Evolutionary conservation across 2,113 vertebrate species (phyloP).

Genomic region (Apteryx mantelli): DNA sequence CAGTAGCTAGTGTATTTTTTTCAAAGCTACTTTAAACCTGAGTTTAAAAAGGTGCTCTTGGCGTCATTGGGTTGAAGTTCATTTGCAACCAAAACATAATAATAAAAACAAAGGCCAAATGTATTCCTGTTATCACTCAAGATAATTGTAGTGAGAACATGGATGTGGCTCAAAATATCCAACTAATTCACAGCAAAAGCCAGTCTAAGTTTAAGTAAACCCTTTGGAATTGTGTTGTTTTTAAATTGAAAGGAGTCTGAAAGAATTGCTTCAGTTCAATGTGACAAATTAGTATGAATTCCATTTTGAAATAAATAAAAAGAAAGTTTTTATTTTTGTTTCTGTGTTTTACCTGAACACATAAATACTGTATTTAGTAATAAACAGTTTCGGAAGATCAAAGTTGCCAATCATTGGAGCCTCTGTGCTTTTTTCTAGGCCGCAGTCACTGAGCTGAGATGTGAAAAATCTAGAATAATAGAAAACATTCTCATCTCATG

Average conservation of each 20-base stretch:
- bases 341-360: background rate
- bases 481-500: background rate
- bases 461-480: slow-evolving; percentile 7
- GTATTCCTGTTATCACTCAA: background rate
- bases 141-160: background rate
- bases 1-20: background rate
- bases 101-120: background rate
- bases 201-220: slow-evolving; percentile 16
- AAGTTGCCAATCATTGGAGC: background rate
- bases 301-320: slow-evolving; percentile 10
- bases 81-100: background rate
- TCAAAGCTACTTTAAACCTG: background rate
- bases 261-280: background rate
- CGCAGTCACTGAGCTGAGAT: background rate
- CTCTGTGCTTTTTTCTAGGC: background rate
- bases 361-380: slow-evolving; percentile 14
- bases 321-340: slow-evolving; percentile 18
- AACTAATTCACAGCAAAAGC: slow-evolving; percentile 1
- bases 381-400: slow-evolving; percentile 9
- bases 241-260: background rate
- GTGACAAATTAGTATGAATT: slow-evolving; percentile 43
- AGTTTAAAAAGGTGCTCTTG: background rate
- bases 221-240: slow-evolving; percentile 21
- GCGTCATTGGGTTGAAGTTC: background rate
- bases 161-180: background rate